Percentiles rank a stretch among this genome's conserved stretches.
These are phyloP conservation scores for Raja brachyura DNA, from an alignment of 2,113 vertebrate species.

Conservation along the genomic window DNA sequence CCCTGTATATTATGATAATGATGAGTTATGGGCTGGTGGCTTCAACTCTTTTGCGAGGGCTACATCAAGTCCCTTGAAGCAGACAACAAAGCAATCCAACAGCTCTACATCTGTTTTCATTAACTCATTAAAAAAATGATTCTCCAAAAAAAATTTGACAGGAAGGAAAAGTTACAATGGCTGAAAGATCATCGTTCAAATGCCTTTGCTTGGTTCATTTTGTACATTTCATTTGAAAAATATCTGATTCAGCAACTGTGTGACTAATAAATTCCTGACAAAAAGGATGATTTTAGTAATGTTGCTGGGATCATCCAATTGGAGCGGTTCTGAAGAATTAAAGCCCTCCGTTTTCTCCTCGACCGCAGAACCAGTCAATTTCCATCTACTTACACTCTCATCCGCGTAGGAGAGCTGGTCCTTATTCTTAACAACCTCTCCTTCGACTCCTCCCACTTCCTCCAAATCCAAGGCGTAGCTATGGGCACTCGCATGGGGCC, in stretches of 20 bases:
- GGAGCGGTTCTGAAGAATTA: not conserved
- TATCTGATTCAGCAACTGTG: not conserved
- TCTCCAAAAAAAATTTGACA: not conserved
- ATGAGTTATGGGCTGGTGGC: conserved; percentile 29
- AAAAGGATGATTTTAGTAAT: not conserved
- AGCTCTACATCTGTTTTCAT: not conserved
- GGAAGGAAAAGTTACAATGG: not conserved
- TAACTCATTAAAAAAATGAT: not conserved
- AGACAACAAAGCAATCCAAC: conserved; percentile 39
- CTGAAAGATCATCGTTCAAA: not conserved
- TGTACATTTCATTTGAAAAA: not conserved
- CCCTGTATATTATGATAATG: not conserved
- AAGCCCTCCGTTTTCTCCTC: no score
- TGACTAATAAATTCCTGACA: not conserved
- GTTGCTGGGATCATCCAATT: not conserved
- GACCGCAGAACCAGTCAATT: no score
- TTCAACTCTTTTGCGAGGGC: conserved; percentile 31
- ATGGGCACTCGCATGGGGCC: no score
- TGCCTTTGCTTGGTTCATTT: not conserved
- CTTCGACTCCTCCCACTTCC: no score
- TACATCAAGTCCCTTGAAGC: conserved; percentile 39
- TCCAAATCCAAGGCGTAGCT: no score
- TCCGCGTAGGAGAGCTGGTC: no score
- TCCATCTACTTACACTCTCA: no score
- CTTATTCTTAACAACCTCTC: no score